Evolutionary conservation across 2,113 vertebrate genomes (phyloP).

Genomic region (Zapus hudsonius): DNA sequence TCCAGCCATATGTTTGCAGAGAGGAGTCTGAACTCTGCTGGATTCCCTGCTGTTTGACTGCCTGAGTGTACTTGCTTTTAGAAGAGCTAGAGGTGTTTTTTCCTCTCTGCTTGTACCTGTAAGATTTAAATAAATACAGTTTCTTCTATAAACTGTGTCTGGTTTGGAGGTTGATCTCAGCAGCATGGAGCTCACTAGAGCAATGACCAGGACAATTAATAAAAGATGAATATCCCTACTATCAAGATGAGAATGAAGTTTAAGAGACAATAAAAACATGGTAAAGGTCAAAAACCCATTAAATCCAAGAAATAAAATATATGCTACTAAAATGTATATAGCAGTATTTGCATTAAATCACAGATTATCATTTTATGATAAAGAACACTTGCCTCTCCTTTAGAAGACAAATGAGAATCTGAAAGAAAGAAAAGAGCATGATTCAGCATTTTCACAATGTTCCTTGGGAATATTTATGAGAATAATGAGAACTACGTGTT

Average conservation of each 20-base stretch:
- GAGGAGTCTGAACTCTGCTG: no score
- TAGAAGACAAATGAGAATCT: conserved; percentile 16
- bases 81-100: no score
- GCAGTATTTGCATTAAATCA: not conserved
- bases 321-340: not conserved
- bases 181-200: no score
- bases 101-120: no score
- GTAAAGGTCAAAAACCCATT: not conserved
- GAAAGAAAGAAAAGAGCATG: not conserved
- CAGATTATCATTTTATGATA: not conserved
- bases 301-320: not conserved
- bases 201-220: not conserved
- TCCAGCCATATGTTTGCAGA: no score
- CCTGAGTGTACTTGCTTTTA: no score
- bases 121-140: no score
- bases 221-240: not conserved
- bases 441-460: not conserved
- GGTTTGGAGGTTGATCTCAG: no score
- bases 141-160: no score
- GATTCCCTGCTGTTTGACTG: no score
- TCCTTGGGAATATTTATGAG: not conserved
- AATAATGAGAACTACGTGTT: not conserved
- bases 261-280: not conserved
- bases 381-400: conserved; percentile 6
- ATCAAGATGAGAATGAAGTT: not conserved